Evolutionary conservation across 1,140 invertebrate genomes (phyloP), one percentile per base, ranked within the genome.

Genomic region (Drosophila seguyi): DNA sequence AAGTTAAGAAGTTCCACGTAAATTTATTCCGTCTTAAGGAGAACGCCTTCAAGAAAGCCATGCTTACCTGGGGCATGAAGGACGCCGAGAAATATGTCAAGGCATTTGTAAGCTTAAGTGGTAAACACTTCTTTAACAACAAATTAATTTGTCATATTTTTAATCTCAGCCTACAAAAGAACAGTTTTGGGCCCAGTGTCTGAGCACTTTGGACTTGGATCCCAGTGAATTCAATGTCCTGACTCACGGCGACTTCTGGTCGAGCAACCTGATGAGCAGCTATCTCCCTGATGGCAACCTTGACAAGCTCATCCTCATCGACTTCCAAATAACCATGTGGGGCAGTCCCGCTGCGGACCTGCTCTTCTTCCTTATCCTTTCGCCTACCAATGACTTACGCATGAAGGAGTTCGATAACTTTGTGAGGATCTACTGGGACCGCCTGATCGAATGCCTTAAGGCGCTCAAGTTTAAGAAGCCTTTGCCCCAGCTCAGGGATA

Each of bases 191-290:
- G 68, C 68, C 0, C 75, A 67, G 25, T 41, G 55, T 3, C 0
- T 36, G 0, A 59, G 41, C 22, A 48, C 77, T 2, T n/a, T 91
- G 4, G 52, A 90, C 1, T 25, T 50, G 3, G 52, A 94, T 25
- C 68, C 92, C 2, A 91, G 93, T 34, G 93, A 94, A 8, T 95
- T 95, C 55, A 93, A 94, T 65, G 95, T 95, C 0, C 86, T 96
- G 7, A 95, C 93, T 68, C 95, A 96, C 55, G 95, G 95, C 7
- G 95, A 96, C 81, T 93, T 93, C n/a, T 92, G 91, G 91, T 73
- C 71, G 0, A 90, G 93, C 53, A 94, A 94, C 59, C 75, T 93
- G 6, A 81, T 94, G 68, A 93, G 92, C 66, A 90, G 81, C 31
- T 93, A 93, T 63, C 78, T 68, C 42, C 56, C 82, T 0, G n/a